Base-by-base conservation (phyloP, 1,140 invertebrate genomes). In the Scaptomyza graminum region DNA sequence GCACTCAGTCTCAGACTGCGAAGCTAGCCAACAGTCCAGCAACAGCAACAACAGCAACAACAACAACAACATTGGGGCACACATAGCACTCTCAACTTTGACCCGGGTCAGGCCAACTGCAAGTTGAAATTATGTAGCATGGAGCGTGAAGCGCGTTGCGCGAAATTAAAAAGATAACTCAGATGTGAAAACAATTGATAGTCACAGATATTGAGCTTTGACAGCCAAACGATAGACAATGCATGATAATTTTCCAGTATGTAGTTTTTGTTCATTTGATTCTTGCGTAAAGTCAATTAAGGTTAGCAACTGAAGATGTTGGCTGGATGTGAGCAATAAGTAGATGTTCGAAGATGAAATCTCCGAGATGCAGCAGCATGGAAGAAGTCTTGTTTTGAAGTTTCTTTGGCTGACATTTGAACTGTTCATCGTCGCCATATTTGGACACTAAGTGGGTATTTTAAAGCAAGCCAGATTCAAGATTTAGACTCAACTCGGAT, bases 181-280 rank as follows among this genome's bases (percentile, higher is more conserved):
- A 87, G 84, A 85, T 85, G 75, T 74, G 78, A 88, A 88, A 88
- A 88, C 84, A 83, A 88, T 88, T 88, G 83, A 88, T 88, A 88
- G 83, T 82, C 83, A 87, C 83, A 85, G 83, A 88, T 88, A 88
- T 87, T 88, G 57, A 83, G 79, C 83, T 83, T 87, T 87, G 83
- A 87, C 83, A 87, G 83, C 78, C 60, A 79, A 67, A 63, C 76
- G 83, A 88, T 88, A 79, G 75, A 88, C 78, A 76, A 62, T 71
- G 71, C 55, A 77, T 74, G 79, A 83, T 83, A 83, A 83, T 75
- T 63, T 73, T 66, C 55, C 15, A 59, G 57, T 67, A 47, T 61
- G 37, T 72, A 11, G n/a, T 16, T 49, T 39, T 47, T 16, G 60
- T 31, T 5, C n/a, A 11, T 11, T 16, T 9, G 31, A 51, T 68